phyloP scores from a whole-genome alignment of 2,113 vertebrate genomes.

The Zapus hudsonius region DNA sequence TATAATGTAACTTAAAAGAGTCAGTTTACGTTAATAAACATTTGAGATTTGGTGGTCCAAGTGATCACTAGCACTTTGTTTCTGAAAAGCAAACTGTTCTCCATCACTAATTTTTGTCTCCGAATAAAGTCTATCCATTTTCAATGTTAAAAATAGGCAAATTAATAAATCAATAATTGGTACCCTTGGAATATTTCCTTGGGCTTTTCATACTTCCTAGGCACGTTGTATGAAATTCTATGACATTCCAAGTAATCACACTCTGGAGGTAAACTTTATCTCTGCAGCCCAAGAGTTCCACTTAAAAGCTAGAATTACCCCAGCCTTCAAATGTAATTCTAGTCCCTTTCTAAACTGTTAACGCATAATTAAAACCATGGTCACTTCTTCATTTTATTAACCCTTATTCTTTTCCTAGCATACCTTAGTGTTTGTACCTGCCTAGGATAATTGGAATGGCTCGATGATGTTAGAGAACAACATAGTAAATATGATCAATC shows the following conservation, averaged over 20 bases:
- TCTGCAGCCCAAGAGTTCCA: not conserved
- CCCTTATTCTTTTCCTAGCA: constrained; percentile 7
- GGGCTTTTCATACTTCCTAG: not conserved
- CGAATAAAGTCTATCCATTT: constrained; percentile 4
- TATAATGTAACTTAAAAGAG: constrained; percentile 22
- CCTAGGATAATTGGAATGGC: not conserved
- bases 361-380: constrained; percentile 27
- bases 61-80: constrained; percentile 11
- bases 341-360: not conserved
- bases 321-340: not conserved
- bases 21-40: constrained; percentile 20
- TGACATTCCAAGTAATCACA: constrained; percentile 17
- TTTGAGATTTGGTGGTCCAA: constrained; percentile 3
- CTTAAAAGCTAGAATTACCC: constrained; percentile 16
- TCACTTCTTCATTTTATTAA: constrained; percentile 11
- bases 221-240: not conserved
- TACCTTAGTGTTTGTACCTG: not conserved
- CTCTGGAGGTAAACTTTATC: not conserved
- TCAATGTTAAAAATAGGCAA: not conserved
- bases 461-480: not conserved
- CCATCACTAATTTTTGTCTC: not conserved
- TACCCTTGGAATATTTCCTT: not conserved
- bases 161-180: not conserved
- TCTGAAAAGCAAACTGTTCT: constrained; percentile 16
- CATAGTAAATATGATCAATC: not conserved